Evolutionary conservation across 2,113 vertebrate genomes (phyloP), one percentile per base, ranked within the genome.

Genomic region (Thermophis baileyi): DNA sequence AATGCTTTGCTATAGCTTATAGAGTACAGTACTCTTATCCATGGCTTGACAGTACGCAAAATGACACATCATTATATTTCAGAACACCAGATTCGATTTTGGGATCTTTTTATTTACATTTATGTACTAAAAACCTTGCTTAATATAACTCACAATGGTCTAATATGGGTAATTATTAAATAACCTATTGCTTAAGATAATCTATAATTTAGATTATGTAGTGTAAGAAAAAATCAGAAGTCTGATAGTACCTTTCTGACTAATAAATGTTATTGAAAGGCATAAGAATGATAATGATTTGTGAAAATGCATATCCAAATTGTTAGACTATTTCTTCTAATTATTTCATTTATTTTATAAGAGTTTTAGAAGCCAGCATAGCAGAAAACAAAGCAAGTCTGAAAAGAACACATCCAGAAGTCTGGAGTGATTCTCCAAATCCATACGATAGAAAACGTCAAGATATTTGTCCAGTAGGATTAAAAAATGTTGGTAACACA

Each of bases 401-500:
- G 97, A 99, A 99, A 97, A 98, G 98, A 92, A 99, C 99, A 0
- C 99, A 99, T 96, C 98, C 98, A 0, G 99, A 99, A 97, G 98
- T 99, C 46, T 99, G 99, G 99, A 99, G 98, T 89, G 99, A 99
- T 95, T 99, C 99, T 93, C 98, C 98, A 96, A 99, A 99, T 95
- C 99, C 99, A 11, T 98, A 99, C 1, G 99, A 99, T 96, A 98
- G 99, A 90, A 99, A 99, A 97, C 98, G 99, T 91, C 98, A 98
- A 96, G 99, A 99, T 92, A 98, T 96, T 97, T 98, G 98, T 93
- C 99, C 99, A 0, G 99, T 99, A 46, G 99, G 99, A 6, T 97
- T 99, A 94, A 99, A 99, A 97, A 99, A 99, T 92, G 99, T 99
- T 89, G 99, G 99, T 95, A 99, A 99, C 95, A 99, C 99, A 0